Base-by-base conservation (phyloP, 2,888 invertebrate species). In the Nomada ferruginata region DNA sequence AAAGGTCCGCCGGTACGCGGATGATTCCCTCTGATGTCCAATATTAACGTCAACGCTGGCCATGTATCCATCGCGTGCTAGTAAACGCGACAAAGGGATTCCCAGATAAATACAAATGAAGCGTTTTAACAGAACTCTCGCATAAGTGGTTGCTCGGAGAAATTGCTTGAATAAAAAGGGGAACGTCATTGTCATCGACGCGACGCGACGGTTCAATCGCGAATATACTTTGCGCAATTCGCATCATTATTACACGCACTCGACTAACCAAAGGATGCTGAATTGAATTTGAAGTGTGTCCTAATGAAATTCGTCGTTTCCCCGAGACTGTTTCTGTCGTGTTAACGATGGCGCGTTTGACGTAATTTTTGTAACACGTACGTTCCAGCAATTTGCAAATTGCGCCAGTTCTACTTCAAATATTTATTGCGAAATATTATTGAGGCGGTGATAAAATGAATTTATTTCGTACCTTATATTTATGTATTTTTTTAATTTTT, bases 1-100 rank as follows among this genome's bases (percentile, higher is more conserved):
- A 85, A 85, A 79, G 83, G 85, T 72, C 76, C 66, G 76, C 76
- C 74, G 83, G 73, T 78, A 85, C 85, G 85, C 52, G 71, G 70
- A 36, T 73, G 55, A 47, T 26, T 44, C 64, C 66, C 85, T 85
- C 73, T 85, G 85, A 85, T 85, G 85, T 80, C 68, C 77, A 77
- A 85, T 78, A 78, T 80, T 80, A 86, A 73, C 68, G 77, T 20
- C 61, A 57, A 66, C 53, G 65, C 63, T 47, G 53, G 47, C 10
- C 65, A 68, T 69, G 76, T 85, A 82, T 66, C 65, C 78, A 66
- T 65, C 64, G 57, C 63, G 59, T 36, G 72, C 70, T 70, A 72
- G 70, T 71, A 87, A 78, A 80, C 73, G 75, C 71, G 79, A 77
- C 81, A 83, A 81, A 87, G 72, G 75, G 76, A 79, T 76, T 66